Percentiles rank a stretch among this genome's conserved stretches.
phyloP scores from a whole-genome alignment of 2,888 invertebrate species.

The Drosophila tripunctata region DNA sequence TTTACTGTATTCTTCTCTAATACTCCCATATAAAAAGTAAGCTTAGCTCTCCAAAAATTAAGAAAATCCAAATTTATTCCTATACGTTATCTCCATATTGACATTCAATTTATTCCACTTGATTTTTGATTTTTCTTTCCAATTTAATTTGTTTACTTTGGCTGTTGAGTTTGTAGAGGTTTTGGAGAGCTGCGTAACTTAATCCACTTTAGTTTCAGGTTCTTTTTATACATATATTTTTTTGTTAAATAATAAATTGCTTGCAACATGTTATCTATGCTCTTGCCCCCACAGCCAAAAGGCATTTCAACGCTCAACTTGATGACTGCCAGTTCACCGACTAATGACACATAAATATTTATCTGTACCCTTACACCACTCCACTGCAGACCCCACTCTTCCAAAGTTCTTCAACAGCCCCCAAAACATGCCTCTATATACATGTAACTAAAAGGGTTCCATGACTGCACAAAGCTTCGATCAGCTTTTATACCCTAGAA shows the following conservation, averaged over 20 bases:
- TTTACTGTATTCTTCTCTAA: too few species aligned
- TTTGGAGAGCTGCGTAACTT: conserved; percentile 24
- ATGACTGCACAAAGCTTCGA: conserved; percentile 63
- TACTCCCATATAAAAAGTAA: too few species aligned
- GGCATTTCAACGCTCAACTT: conserved; percentile 71
- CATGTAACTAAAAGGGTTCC: conserved; percentile 68
- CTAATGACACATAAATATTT: conserved; percentile 78
- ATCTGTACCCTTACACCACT: conserved; percentile 29
- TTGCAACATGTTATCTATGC: conserved; percentile 17
- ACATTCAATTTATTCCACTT: neutral
- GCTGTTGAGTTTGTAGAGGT: neutral
- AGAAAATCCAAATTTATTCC: too few species aligned
- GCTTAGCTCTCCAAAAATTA: too few species aligned
- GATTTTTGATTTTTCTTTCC: neutral
- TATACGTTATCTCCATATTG: too few species aligned
- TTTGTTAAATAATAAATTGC: conserved; percentile 41
- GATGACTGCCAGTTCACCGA: conserved; percentile 58
- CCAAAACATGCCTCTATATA: conserved; percentile 1
- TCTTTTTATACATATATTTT: neutral
- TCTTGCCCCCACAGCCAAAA: conserved; percentile 16
- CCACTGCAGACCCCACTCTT: neutral
- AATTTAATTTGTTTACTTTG: conserved; percentile 5
- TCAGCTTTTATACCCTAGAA: conserved; percentile 25
- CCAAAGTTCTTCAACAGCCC: neutral
- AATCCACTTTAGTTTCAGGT: conserved; percentile 38